These are phyloP conservation scores for Sebastes dallii DNA, from an alignment of 2,797 vertebrate genomes.

Conservation along the genomic window DNA sequence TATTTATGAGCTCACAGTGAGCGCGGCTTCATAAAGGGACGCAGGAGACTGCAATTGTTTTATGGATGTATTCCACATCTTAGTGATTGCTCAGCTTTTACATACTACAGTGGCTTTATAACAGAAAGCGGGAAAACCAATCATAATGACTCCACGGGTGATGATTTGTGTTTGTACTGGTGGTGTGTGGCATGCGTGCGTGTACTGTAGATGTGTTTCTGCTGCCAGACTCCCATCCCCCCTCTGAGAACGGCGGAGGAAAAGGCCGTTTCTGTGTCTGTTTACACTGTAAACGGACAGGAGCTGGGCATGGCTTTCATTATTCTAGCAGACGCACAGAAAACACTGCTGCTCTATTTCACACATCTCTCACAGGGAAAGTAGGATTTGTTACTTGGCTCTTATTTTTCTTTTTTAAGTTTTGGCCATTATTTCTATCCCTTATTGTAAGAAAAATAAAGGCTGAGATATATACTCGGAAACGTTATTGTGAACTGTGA, in stretches of 20 bases:
- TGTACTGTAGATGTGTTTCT: conserved; percentile 7
- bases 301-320: conserved; percentile 22
- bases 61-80: not conserved
- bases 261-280: conserved; percentile 30
- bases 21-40: conserved; percentile 9
- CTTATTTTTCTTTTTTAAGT: not conserved
- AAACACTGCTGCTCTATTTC: not conserved
- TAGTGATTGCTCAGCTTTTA: not conserved
- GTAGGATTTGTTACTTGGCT: not conserved
- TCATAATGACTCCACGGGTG: conserved; percentile 2
- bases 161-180: conserved; percentile 16
- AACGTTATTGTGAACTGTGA: not conserved
- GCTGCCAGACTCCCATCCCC: conserved; percentile 30
- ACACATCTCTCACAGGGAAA: not conserved
- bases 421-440: not conserved
- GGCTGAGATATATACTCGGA: not conserved
- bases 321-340: conserved; percentile 8
- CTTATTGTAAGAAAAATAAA: not conserved
- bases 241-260: conserved; percentile 29
- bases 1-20: conserved; percentile 21
- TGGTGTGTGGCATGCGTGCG: conserved; percentile 12
- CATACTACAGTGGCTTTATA: not conserved
- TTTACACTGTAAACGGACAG: conserved; percentile 57
- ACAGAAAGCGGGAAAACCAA: not conserved
- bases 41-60: not conserved